Evolutionary conservation across 1,140 invertebrate genomes (phyloP), one percentile per base, ranked within the genome.

Genomic region (Pseudomyrmex pallidus): DNA sequence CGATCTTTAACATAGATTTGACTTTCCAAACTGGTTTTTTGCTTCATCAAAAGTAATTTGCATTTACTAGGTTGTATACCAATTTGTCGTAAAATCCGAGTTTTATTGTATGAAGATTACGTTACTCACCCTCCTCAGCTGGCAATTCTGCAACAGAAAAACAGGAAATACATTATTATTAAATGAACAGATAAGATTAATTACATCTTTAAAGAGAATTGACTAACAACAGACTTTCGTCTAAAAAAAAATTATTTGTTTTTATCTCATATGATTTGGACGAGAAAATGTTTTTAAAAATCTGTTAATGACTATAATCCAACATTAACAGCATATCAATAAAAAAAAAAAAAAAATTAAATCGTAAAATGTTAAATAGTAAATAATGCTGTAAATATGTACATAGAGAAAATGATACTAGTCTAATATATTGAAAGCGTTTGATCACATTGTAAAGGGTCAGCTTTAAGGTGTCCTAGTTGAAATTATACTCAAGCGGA

Each of bases 111-210:
- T 12, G 20, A 48, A 9, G 50, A 25, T 7, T 17, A 86, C 25
- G 25, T 61, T 80, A 80, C 95, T 96, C 94, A 95, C 96, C 96
- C 95, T 97, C 96, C 94, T 97, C 96, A 89, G 96, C 96, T 88
- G 96, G 96, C 92, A 97, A 95, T 95, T 97, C 96, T 97, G 96
- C 83, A 96, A 96, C 93, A 94, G 83, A 94, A 92, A 80, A 92
- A 70, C 70, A 57, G 85, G 59, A 82, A 10, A 67, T 48, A n/a
- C 7, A 59, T 50, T 66, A 83, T 9, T 70, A 50, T 35, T 7
- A 35, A 35, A 35, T 35, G 5, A 35, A 35, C 35, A 35, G 7
- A 35, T 35, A 35, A 35, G 35, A 35, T 35, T 35, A 35, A 35
- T 35, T 35, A 35, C 35, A 35, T 35, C 35, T 35, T 35, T 35